phyloP scores from a whole-genome alignment of 2,888 invertebrate genomes.

The Elmis aenea region DNA sequence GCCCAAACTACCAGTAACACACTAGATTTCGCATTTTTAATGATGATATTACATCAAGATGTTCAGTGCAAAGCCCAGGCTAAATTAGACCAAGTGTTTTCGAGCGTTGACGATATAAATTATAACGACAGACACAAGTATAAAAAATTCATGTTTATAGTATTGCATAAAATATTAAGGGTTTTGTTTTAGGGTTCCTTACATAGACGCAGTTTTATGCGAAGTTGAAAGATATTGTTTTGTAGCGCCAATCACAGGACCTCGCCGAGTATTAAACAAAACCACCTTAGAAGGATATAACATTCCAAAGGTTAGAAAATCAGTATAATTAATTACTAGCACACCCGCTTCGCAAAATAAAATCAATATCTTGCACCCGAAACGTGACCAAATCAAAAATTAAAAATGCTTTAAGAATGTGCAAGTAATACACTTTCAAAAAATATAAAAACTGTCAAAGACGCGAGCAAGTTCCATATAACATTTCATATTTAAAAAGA shows the following conservation, averaged over 20 bases:
- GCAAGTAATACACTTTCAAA: no score
- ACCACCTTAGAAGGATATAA: conserved; percentile 52
- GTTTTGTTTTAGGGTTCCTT: conserved; percentile 46
- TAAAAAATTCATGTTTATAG: no score
- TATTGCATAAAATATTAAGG: no score
- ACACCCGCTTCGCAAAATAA: no score
- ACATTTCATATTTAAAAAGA: conserved; percentile 2
- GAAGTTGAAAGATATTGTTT: conserved; percentile 50
- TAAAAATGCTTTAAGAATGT: no score
- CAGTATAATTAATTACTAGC: no score
- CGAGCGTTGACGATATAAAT: conserved; percentile 41
- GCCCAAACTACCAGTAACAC: conserved; percentile 60
- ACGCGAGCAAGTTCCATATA: no score
- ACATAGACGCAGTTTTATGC: conserved; percentile 51
- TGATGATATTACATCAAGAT: conserved; percentile 55
- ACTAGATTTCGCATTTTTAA: conserved; percentile 57
- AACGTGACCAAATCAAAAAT: no score
- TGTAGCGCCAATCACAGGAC: conserved; percentile 49
- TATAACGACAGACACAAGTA: conserved; percentile 50
- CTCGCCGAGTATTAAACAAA: conserved; percentile 50
- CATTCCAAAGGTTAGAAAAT: conserved; percentile 41
- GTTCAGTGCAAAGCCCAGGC: conserved; percentile 54
- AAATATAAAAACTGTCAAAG: no score
- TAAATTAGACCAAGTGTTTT: conserved; percentile 50
- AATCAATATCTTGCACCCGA: no score